Conservation (phyloP, 1,140 invertebrate species). For the Calephelis nemesis region DNA sequence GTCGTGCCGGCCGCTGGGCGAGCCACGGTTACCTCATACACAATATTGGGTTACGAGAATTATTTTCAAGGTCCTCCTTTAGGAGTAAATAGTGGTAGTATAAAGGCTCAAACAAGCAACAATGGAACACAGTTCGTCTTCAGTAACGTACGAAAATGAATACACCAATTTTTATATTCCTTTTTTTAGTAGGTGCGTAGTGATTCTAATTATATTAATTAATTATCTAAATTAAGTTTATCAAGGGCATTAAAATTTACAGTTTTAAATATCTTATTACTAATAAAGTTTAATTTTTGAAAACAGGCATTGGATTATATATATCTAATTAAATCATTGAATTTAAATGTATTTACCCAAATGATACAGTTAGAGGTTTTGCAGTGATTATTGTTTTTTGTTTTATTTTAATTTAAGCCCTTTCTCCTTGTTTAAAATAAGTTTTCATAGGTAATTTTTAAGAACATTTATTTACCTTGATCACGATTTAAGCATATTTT, state of each 20-base stretch:
- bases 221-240: neutral
- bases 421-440: no score
- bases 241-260: no score
- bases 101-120: slow-evolving; percentile 68
- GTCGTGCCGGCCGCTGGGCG: slow-evolving; percentile 52
- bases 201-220: neutral
- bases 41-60: slow-evolving; percentile 77
- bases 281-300: no score
- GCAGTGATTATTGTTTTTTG: neutral
- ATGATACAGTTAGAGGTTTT: neutral
- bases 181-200: slow-evolving; percentile 58
- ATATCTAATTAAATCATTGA: no score
- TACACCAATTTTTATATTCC: slow-evolving; percentile 53
- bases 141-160: slow-evolving; percentile 63
- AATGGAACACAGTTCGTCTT: slow-evolving; percentile 62
- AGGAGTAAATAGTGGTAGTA: slow-evolving; percentile 72
- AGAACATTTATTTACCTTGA: no score
- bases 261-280: no score
- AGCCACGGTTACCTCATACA: slow-evolving; percentile 72
- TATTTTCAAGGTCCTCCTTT: slow-evolving; percentile 74
- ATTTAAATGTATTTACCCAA: no score
- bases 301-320: no score
- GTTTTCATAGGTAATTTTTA: no score
- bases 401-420: no score
- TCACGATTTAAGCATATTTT: no score